Evolutionary conservation across 35 echinoderm and acorn worm genomes (phyloP).

Genomic region (Patiria miniata): DNA sequence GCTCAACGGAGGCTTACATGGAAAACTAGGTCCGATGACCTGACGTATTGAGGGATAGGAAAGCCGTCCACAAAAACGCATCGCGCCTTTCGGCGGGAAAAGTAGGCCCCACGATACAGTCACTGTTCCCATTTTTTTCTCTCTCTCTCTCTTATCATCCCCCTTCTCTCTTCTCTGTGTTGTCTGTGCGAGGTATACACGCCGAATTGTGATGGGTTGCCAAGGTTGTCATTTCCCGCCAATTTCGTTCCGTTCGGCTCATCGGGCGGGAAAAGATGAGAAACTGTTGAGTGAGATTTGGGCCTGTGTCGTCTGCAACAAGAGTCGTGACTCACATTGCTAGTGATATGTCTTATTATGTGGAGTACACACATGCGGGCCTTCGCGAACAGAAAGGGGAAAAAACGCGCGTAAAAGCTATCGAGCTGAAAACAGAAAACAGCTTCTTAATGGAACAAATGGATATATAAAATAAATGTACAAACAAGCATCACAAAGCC

Average conservation of each 20-base stretch:
- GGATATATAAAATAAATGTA: not conserved
- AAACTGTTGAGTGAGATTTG: slow-evolving; percentile 23
- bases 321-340: not conserved
- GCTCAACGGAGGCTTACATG: not conserved
- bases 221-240: slow-evolving; percentile 32
- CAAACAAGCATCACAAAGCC: too few relatives aligned
- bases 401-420: not conserved
- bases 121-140: not conserved
- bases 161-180: not conserved
- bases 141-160: not conserved
- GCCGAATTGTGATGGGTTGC: slow-evolving; percentile 10
- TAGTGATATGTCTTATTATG: slow-evolving; percentile 9
- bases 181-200: not conserved
- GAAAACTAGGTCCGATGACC: not conserved
- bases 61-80: not conserved
- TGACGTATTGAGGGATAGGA: not conserved
- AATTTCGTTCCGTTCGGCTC: slow-evolving; percentile 24
- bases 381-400: too few relatives aligned
- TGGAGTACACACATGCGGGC: not conserved
- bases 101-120: not conserved
- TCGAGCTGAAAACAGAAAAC: too few relatives aligned
- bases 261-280: slow-evolving; percentile 32
- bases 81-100: slow-evolving; percentile 6
- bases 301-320: not conserved
- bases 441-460: too few relatives aligned